A percentile compares a stretch with the other conserved stretches of the same genome.
Evolutionary conservation across 2,888 invertebrate genomes (phyloP).

Genomic region (Tetragnatha montana): DNA sequence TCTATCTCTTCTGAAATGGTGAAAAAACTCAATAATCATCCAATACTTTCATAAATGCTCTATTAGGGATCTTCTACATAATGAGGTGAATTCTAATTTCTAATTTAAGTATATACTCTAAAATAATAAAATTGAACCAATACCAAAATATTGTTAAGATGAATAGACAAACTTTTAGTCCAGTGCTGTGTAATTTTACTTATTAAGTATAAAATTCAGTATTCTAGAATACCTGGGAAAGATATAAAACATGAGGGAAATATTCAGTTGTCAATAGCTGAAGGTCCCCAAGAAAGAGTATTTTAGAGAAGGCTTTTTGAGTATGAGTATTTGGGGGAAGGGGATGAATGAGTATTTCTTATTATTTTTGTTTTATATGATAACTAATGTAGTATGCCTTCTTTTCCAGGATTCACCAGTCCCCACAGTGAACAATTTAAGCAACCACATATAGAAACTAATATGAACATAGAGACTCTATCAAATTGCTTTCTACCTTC

Average conservation of each 20-base stretch:
- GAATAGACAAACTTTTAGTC: too few relatives aligned
- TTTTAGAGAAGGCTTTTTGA: neutral
- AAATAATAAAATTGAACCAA: too few relatives aligned
- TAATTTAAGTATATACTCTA: too few relatives aligned
- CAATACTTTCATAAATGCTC: too few relatives aligned
- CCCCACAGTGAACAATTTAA: slow-evolving; percentile 62
- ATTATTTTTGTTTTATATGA: neutral
- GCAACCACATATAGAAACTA: slow-evolving; percentile 60
- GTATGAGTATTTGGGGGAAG: neutral
- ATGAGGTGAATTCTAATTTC: too few relatives aligned
- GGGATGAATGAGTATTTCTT: neutral
- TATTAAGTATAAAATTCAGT: neutral
- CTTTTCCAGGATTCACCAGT: slow-evolving; percentile 62
- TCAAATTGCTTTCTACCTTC: slow-evolving; percentile 5
- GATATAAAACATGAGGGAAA: neutral
- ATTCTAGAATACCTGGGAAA: too few relatives aligned
- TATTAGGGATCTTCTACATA: too few relatives aligned
- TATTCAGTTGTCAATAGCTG: too few relatives aligned
- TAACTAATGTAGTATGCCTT: neutral
- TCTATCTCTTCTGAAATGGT: too few relatives aligned
- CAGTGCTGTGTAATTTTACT: too few relatives aligned
- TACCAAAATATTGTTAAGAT: too few relatives aligned
- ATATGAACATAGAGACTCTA: slow-evolving; percentile 8
- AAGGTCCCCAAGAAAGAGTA: neutral
- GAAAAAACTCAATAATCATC: too few relatives aligned